Evolutionary conservation across 1,140 invertebrate species (phyloP).

Genomic region (Caenorhabditis latens): DNA sequence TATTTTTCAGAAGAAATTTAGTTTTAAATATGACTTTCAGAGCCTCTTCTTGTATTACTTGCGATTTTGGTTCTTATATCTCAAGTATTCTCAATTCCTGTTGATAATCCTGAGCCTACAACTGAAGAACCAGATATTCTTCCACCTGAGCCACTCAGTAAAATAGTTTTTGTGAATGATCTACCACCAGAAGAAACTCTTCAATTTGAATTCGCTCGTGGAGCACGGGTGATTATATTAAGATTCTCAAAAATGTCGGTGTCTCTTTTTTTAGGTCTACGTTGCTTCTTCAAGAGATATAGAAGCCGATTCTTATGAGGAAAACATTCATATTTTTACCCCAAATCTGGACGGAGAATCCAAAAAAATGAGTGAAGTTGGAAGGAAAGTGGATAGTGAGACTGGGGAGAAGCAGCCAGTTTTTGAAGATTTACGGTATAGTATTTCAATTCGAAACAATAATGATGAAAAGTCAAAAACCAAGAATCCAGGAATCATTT

Average conservation of each 20-base stretch:
- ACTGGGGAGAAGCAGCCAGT: conserved; percentile 10
- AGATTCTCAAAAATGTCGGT: background rate
- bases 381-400: background rate
- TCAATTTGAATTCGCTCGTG: background rate
- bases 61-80: background rate
- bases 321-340: conserved; percentile 34
- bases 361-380: conserved; percentile 8
- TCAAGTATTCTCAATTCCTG: background rate
- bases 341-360: background rate
- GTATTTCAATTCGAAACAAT: conserved; percentile 2
- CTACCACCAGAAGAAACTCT: conserved; percentile 13
- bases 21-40: background rate
- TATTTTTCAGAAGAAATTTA: background rate
- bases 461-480: background rate
- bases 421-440: background rate
- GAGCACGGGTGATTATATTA: background rate
- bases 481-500: conserved; percentile 41
- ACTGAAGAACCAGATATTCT: background rate
- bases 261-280: background rate
- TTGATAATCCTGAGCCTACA: background rate
- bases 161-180: conserved; percentile 30
- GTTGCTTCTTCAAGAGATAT: conserved; percentile 13
- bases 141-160: background rate
- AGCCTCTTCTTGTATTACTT: background rate
- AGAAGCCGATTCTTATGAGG: conserved; percentile 19